phyloP scores from a whole-genome alignment of 2,797 vertebrate genomes.

The Ibycter americanus region DNA sequence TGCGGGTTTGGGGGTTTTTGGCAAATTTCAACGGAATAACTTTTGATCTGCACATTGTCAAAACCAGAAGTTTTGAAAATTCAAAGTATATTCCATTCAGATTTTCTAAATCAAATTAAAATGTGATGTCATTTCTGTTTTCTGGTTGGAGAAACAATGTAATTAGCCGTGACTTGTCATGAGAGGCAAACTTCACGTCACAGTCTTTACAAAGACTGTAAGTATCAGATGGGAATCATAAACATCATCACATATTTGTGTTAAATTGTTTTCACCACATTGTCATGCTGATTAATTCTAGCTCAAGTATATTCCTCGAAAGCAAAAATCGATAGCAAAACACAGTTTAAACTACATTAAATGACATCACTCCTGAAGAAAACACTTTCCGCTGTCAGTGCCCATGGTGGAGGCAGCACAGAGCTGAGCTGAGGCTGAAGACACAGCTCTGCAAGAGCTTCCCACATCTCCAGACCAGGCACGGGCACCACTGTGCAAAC shows the following conservation, averaged over 20 bases:
- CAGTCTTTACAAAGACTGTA: not conserved
- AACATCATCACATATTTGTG: not conserved
- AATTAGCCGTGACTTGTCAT: not conserved
- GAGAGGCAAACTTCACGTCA: not conserved
- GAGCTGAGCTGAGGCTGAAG: not conserved
- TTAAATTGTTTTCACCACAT: not conserved
- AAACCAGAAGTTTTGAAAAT: not conserved
- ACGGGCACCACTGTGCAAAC: fast-evolving
- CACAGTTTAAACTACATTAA: not conserved
- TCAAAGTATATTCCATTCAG: not conserved
- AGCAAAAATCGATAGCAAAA: not conserved
- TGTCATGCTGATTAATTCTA: not conserved
- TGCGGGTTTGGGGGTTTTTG: not conserved
- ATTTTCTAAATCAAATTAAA: not conserved
- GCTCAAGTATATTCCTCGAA: not conserved
- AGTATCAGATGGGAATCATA: not conserved
- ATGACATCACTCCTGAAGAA: not conserved
- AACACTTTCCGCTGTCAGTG: not conserved
- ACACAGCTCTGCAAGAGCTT: not conserved
- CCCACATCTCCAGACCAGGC: not conserved
- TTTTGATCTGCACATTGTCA: not conserved
- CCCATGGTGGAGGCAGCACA: fast-evolving
- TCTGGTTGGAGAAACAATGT: not conserved
- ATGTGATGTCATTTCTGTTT: not conserved
- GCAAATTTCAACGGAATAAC: not conserved